Percentiles rank a stretch among this genome's conserved stretches.
These are phyloP conservation scores for Naso thynnoides DNA, from an alignment of 2,797 vertebrate genomes.

Conservation along the genomic window DNA sequence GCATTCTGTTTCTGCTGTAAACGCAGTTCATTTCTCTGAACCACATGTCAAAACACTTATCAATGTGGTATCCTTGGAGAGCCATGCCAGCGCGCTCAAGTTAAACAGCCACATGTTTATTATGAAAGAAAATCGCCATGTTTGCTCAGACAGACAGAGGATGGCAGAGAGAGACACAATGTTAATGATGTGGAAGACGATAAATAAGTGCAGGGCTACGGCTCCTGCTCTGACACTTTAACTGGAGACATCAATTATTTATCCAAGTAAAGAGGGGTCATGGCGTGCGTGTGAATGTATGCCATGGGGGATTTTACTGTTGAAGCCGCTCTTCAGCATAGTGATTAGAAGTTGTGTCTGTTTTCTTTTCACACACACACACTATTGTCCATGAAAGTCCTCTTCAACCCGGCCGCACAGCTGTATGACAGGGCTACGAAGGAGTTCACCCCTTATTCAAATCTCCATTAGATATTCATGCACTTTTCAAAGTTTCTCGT, in stretches of 20 bases:
- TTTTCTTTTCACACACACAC: not conserved
- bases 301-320: slow-evolving; percentile 16
- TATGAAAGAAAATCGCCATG: slow-evolving; percentile 58
- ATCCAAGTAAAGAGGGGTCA: slow-evolving; percentile 64
- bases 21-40: slow-evolving; percentile 30
- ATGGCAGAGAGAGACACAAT: slow-evolving; percentile 49
- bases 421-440: slow-evolving; percentile 21
- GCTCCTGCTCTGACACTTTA: slow-evolving; percentile 69
- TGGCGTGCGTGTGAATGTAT: slow-evolving; percentile 14
- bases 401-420: slow-evolving; percentile 29
- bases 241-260: slow-evolving; percentile 78
- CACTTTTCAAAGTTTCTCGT: slow-evolving; percentile 66
- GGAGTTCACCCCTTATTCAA: slow-evolving; percentile 49
- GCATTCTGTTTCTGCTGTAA: slow-evolving; percentile 3
- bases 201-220: slow-evolving; percentile 65
- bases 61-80: slow-evolving; percentile 14
- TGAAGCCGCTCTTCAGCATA: slow-evolving; percentile 34
- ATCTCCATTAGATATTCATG: slow-evolving; percentile 74
- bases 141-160: slow-evolving; percentile 48
- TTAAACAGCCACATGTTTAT: slow-evolving; percentile 63
- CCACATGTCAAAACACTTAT: slow-evolving; percentile 39
- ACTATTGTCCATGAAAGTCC: slow-evolving; percentile 25
- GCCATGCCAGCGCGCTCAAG: slow-evolving; percentile 42
- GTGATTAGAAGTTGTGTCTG: slow-evolving; percentile 30
- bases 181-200: slow-evolving; percentile 67